phyloP scores from a whole-genome alignment of 1,140 invertebrate species.

The Philaenus spumarius region DNA sequence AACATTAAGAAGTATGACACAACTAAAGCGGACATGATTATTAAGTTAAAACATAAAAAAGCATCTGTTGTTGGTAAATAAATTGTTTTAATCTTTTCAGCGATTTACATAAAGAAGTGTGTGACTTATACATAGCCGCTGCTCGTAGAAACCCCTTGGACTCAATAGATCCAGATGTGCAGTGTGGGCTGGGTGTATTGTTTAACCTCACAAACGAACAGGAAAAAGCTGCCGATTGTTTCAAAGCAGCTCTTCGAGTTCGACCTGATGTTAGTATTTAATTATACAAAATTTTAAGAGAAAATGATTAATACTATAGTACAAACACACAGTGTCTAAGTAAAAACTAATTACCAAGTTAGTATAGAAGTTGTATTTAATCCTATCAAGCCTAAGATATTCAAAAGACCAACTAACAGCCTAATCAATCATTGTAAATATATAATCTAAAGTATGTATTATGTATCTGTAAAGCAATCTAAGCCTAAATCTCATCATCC shows the following conservation, averaged over 20 bases:
- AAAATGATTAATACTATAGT: too few species aligned
- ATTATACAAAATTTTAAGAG: too few species aligned
- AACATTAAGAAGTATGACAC: too few species aligned
- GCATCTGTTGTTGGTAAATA: neutral
- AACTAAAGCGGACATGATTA: neutral
- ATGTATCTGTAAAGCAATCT: too few species aligned
- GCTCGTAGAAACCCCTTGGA: slow-evolving; percentile 65
- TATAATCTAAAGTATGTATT: too few species aligned
- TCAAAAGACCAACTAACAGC: too few species aligned
- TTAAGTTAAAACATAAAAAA: neutral
- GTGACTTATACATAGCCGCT: slow-evolving; percentile 77
- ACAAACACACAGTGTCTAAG: too few species aligned
- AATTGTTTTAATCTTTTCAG: neutral
- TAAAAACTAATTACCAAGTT: too few species aligned
- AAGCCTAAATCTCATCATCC: too few species aligned
- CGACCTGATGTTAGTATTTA: slow-evolving; percentile 57
- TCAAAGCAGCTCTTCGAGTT: slow-evolving; percentile 79
- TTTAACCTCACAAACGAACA: slow-evolving; percentile 93
- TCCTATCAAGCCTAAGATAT: too few species aligned
- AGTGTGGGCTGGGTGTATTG: slow-evolving; percentile 90
- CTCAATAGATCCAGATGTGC: slow-evolving; percentile 87
- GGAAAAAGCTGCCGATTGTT: slow-evolving; percentile 95
- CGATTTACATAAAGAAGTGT: slow-evolving; percentile 55
- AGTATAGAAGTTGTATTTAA: too few species aligned
- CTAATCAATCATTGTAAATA: too few species aligned